A percentile compares a stretch with the other conserved stretches of the same genome.
These are phyloP conservation scores for Prietella phreatophila DNA, from an alignment of 2,113 vertebrate genomes.

Conservation along the genomic window DNA sequence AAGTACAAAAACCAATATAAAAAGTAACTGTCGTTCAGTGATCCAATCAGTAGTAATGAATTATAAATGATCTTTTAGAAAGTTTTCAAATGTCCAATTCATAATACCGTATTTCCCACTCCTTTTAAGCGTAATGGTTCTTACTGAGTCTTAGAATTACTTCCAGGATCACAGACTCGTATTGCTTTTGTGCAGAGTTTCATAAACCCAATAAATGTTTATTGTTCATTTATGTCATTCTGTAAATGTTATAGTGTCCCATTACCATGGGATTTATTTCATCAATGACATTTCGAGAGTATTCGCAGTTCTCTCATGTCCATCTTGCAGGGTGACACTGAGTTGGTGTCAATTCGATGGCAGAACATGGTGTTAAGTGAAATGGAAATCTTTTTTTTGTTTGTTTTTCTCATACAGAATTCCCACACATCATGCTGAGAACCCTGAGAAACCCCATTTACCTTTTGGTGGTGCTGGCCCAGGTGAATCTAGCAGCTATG, in stretches of 20 bases:
- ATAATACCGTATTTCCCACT: background rate
- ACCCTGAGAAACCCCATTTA: slow-evolving; percentile 82
- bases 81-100: background rate
- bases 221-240: background rate
- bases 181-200: background rate
- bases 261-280: background rate
- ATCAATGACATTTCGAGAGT: background rate
- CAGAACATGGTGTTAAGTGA: background rate
- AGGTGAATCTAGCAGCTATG: slow-evolving; percentile 82
- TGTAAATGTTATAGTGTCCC: background rate
- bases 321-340: background rate
- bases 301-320: background rate
- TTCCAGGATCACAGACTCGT: background rate
- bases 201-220: background rate
- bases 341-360: background rate
- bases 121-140: background rate
- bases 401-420: slow-evolving; percentile 68
- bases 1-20: background rate
- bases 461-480: slow-evolving; percentile 85
- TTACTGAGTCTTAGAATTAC: background rate
- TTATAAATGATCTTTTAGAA: background rate
- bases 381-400: background rate
- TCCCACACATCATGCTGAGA: slow-evolving; percentile 79
- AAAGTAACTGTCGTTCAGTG: background rate
- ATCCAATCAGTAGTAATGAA: too few species aligned